Conservation (phyloP, 2,888 invertebrate species). For the Carpatolechia fugitivella region DNA sequence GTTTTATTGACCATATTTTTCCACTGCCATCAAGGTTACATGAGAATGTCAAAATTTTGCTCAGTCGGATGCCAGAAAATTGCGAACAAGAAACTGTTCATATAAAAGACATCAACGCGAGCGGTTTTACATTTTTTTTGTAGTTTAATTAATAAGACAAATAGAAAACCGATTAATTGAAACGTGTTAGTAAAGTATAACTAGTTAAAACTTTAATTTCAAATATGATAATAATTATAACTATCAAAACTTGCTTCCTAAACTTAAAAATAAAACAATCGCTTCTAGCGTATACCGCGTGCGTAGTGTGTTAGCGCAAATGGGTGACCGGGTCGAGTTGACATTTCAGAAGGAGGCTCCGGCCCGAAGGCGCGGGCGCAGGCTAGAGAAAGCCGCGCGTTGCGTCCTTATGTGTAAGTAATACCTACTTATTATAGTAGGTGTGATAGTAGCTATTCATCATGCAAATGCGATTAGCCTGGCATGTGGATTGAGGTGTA, state of each 20-base stretch:
- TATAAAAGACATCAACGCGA: no score
- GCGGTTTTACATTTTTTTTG: no score
- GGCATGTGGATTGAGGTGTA: background rate
- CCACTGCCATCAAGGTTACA: no score
- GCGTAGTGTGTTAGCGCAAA: conserved; percentile 31
- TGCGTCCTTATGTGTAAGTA: conserved; percentile 55
- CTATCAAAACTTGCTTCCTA: background rate
- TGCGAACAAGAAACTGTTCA: no score
- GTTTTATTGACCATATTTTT: no score
- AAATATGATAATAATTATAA: no score
- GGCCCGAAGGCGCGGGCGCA: conserved; percentile 40
- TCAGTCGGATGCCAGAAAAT: no score
- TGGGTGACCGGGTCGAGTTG: conserved; percentile 62
- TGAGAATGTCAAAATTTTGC: no score
- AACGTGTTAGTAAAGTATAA: no score
- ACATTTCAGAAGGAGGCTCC: conserved; percentile 44
- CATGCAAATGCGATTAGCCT: background rate
- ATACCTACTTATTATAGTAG: background rate
- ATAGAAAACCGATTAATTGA: no score
- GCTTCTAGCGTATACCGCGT: background rate
- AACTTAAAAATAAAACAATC: background rate
- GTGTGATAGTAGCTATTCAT: background rate
- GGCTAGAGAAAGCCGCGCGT: conserved; percentile 58
- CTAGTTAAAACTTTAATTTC: no score
- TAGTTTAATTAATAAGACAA: no score